phyloP scores from a whole-genome alignment of 2,797 vertebrate species.

The Poecilia gillii region DNA sequence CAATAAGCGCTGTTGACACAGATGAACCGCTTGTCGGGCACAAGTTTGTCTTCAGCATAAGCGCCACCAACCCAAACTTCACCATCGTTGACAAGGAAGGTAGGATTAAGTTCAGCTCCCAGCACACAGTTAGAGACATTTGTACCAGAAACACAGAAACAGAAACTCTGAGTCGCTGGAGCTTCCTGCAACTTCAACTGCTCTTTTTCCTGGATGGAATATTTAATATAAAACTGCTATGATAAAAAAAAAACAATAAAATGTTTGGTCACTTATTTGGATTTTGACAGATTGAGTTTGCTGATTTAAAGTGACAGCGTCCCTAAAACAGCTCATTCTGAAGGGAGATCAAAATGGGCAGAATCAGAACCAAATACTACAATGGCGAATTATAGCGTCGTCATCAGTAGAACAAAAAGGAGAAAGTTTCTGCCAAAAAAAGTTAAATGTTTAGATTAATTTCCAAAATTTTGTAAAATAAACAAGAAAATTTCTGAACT shows the following conservation, averaged over 20 bases:
- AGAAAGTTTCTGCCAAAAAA: too few species aligned
- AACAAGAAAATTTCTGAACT: too few species aligned
- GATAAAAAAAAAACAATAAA: background rate
- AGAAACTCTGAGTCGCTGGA: background rate
- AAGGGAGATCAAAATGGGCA: too few species aligned
- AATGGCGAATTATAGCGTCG: too few species aligned
- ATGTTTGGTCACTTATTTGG: background rate
- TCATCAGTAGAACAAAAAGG: too few species aligned
- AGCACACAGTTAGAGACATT: background rate
- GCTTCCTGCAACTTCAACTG: background rate
- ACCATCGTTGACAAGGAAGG: slow-evolving; percentile 96
- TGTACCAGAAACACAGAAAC: background rate
- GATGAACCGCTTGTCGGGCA: slow-evolving; percentile 96
- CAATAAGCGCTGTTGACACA: slow-evolving; percentile 96
- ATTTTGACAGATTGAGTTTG: background rate
- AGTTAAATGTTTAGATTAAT: too few species aligned
- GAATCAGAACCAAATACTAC: too few species aligned
- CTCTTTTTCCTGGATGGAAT: background rate
- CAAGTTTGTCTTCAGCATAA: slow-evolving; percentile 97
- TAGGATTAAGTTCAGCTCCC: slow-evolving; percentile 55
- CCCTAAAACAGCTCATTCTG: too few species aligned
- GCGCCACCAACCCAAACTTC: slow-evolving; percentile 94
- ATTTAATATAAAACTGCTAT: background rate
- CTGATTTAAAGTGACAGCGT: too few species aligned
- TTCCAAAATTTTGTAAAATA: too few species aligned